A percentile compares a stretch with the other conserved stretches of the same genome.
Evolutionary conservation across 2,113 vertebrate species (phyloP).

Genomic region (Romanogobio albipinnatus): DNA sequence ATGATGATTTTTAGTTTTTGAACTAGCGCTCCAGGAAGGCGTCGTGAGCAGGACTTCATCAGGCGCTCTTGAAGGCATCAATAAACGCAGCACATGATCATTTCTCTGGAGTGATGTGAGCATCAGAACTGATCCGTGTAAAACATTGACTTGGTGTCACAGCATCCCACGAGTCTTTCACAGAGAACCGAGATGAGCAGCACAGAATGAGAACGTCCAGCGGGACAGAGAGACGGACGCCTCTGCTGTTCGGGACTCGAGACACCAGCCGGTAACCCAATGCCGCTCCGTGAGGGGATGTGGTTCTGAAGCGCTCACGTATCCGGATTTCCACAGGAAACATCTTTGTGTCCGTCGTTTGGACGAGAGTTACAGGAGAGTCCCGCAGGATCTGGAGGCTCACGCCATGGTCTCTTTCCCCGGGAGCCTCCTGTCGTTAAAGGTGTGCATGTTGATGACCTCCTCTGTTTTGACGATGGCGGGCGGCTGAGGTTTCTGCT

Average conservation of each 20-base stretch:
- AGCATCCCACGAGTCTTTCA: background rate
- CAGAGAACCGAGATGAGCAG: background rate
- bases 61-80: slow-evolving; percentile 10
- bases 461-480: slow-evolving; percentile 98
- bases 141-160: background rate
- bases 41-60: no score
- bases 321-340: slow-evolving; percentile 99
- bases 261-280: background rate
- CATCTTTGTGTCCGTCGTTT: slow-evolving; percentile 70
- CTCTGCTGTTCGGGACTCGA: background rate
- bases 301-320: slow-evolving; percentile 82
- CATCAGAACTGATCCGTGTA: background rate
- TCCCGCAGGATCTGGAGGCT: slow-evolving; percentile 51
- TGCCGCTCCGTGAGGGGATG: slow-evolving; percentile 79
- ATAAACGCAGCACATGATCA: background rate
- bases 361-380: slow-evolving; percentile 35
- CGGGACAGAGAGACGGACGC: background rate
- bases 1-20: background rate
- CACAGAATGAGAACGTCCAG: background rate
- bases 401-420: slow-evolving; percentile 99
- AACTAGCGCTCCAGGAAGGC: background rate
- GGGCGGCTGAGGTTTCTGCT: slow-evolving; percentile 95
- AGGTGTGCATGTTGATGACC: slow-evolving; percentile 99
- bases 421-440: slow-evolving; percentile 98
- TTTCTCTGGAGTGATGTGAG: no score